Evolutionary conservation across 2,888 invertebrate genomes (phyloP), one percentile per base, ranked within the genome.

Genomic region (Patella ulyssiponensis): DNA sequence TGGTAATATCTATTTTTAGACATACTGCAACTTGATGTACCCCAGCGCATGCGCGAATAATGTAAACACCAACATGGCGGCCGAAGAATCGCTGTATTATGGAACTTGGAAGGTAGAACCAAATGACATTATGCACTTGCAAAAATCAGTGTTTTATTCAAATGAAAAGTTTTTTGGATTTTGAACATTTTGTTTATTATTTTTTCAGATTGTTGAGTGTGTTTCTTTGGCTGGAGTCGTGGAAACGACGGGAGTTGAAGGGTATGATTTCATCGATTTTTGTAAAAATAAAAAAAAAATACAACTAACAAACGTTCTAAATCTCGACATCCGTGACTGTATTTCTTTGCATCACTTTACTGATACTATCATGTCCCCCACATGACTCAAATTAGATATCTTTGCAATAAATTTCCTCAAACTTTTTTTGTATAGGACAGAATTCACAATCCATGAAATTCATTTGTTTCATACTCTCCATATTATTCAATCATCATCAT

Each of bases 111-210:
- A 83, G 88, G 90, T 89, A 83, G 79, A 75, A 83, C 52, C 64
- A 44, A 69, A 23, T 73, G 52, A 23, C 56, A 52, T 72, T n/a
- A 15, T 72, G 27, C 27, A n/a, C 9, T 73, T n/a, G 17, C 15
- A 15, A 51, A 58, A 14, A 15, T 76, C 58, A 64, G 5, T 23
- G 15, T 52, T 27, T 95, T 96, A 73, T 94, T 94, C 83, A 96
- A 95, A 69, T 96, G 95, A 92, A 33, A 15, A 15, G 15, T 33
- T 14, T 72, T 17, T 17, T n/a, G 14, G 3, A 83, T 95, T 94
- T 73, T 96, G 93, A 23, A 96, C 96, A 93, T 96, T 96, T 4
- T 92, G 91, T 75, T 75, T 84, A 78, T 79, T 81, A 84, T 79
- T 74, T 73, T 90, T 90, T 69, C 87, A 93, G 93, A 92, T 93